These are phyloP conservation scores for Tylochromis polylepis DNA, from an alignment of 2,113 vertebrate genomes.

Conservation along the genomic window DNA sequence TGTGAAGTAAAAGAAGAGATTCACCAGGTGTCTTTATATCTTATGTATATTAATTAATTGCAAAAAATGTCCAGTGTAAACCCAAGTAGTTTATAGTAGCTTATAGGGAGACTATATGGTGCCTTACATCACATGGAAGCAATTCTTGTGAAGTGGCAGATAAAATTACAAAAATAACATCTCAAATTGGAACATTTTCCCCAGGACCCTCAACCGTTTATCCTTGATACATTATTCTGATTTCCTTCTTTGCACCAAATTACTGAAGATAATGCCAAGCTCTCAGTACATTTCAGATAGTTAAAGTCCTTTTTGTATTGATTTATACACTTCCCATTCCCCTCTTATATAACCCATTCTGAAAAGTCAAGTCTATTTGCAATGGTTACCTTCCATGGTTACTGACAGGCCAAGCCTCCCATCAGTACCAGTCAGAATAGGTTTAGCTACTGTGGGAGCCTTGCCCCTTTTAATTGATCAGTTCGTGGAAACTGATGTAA, in stretches of 20 bases:
- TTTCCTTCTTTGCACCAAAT: not conserved
- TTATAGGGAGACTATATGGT: not conserved
- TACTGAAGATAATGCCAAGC: not conserved
- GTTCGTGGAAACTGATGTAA: conserved; percentile 5
- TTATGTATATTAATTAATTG: not conserved
- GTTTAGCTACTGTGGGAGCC: not conserved
- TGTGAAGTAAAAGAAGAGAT: not conserved
- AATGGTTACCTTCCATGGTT: not conserved
- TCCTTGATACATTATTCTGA: not conserved
- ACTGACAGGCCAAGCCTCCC: conserved; percentile 1
- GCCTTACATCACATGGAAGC: not conserved
- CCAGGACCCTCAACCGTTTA: not conserved
- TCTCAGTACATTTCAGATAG: not conserved
- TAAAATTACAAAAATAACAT: not conserved
- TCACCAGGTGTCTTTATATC: not conserved
- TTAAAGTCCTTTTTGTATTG: not conserved
- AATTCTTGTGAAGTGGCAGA: not conserved
- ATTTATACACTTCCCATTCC: not conserved
- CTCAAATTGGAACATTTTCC: not conserved
- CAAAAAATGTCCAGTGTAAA: not conserved
- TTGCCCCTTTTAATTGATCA: not conserved
- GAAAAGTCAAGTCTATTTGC: not conserved
- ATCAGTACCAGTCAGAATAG: conserved; percentile 2
- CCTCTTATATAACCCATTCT: not conserved
- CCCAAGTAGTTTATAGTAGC: not conserved